These are phyloP conservation scores for Microctenopoma stevenorrisi DNA, from an alignment of 2,797 vertebrate species.

Conservation along the genomic window DNA sequence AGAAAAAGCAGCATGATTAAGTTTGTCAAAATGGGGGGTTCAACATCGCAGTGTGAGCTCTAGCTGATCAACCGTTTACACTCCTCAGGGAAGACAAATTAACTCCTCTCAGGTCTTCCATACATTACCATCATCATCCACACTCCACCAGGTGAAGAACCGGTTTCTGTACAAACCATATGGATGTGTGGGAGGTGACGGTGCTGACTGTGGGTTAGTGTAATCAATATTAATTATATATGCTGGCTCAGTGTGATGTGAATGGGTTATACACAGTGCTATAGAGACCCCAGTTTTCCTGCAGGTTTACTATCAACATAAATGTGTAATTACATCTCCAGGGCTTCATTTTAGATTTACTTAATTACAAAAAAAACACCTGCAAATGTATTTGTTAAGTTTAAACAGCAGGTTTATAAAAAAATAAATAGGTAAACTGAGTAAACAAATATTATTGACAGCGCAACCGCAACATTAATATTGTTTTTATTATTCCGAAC, in stretches of 20 bases:
- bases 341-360: not conserved
- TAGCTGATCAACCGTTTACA: conserved; percentile 8
- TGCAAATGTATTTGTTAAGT: not conserved
- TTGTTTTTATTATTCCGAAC: not conserved
- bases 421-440: not conserved
- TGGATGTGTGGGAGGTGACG: conserved; percentile 55
- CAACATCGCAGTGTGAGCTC: conserved; percentile 7
- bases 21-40: conserved; percentile 24
- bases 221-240: conserved; percentile 73
- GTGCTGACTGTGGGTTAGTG: conserved; percentile 43
- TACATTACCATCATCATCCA: conserved; percentile 37
- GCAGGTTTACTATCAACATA: not conserved
- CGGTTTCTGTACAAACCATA: conserved; percentile 36
- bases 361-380: not conserved
- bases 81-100: conserved; percentile 25
- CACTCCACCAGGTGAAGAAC: conserved; percentile 51
- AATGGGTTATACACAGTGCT: conserved; percentile 19
- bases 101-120: conserved; percentile 8
- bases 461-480: not conserved
- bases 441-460: not conserved
- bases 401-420: not conserved
- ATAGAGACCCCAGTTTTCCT: conserved; percentile 12
- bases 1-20: conserved; percentile 5
- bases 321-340: not conserved
- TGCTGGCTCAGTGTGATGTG: conserved; percentile 28